Base-by-base conservation (phyloP, 2,113 vertebrate genomes). In the Cygnus atratus region DNA sequence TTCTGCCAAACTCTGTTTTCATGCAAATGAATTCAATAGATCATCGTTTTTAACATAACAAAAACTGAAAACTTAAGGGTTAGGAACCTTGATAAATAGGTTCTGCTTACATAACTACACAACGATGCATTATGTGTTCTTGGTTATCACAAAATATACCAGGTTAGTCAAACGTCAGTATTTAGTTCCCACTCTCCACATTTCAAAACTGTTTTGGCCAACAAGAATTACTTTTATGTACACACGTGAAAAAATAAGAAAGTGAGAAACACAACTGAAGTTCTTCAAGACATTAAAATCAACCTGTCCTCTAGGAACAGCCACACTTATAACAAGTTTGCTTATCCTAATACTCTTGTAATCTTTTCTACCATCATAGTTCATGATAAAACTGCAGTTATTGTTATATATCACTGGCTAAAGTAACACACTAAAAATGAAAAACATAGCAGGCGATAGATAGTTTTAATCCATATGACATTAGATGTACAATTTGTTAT, bases 31-130 rank as follows among this genome's bases (percentile, higher is more conserved):
- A 87, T 81, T 84, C 76, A 88, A 50, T 48, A 66, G 81, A 50
- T 81, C 55, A 71, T 44, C 4, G 67, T 52, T 94, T 82, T 91
- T 59, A 92, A 74, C 43, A 58, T 28, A 55, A 94, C 50, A 89
- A 91, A 94, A 92, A 3, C 24, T 33, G 59, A 94, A 95, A 67
- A 81, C 37, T 41, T 71, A 62, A 41, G 55, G 65, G 58, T 55
- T 87, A 35, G 46, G 57, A 77, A 62, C 21, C 41, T 63, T 54
- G 65, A 90, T 84, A 81, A 77, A 84, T 74, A 77, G 28, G 11
- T 82, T 88, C 81, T 88, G 55, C 72, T 95, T 66, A 74, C n/a
- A 84, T 29, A 95, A 37, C 41, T 80, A 62, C 65, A 91, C 57
- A 67, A 87, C 67, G 90, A 88, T 59, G 61, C 5, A 61, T 77